Base-by-base conservation (phyloP, 2,113 vertebrate species). In the Mola mola region DNA sequence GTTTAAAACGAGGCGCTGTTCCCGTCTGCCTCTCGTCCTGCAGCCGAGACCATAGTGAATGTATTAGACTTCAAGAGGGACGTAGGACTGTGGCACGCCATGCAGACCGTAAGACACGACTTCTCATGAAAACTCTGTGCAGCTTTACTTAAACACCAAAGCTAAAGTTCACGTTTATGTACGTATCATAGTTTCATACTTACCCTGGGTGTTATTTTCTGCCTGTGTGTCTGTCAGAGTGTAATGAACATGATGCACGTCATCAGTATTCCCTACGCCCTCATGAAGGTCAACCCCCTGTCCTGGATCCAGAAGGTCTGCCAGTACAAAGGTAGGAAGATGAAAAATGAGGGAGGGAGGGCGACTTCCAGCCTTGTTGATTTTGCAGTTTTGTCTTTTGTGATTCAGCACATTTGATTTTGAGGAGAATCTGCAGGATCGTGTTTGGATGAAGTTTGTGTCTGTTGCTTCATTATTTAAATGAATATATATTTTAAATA, bases 261-360 rank as follows among this genome's bases (percentile, higher is more conserved):
- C 77, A 71, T 92, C 78, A 91, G 90, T 29, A 83, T 92, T 17
- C 91, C 91, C 4, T 92, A 92, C 68, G 89, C 90, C 25, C 88
- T 92, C 10, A 92, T 92, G 91, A 92, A 92, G 86, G 89, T 92
- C 72, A 91, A 92, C 78, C 91, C 91, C 9, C 79, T 92, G 40
- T 91, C 91, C 53, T 92, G 91, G 91, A 90, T 92, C 74, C 91
- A 91, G 0, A 92, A 89, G 8, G 88, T 90, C 61, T 90, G 79
- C 64, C 90, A 91, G 72, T 86, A 86, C 76, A 92, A 92, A 92
- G 91, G 91, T 92, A 76, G 37, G 1, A 9, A 2, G 29, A 2
- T 9, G 15, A 8, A 15, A 20, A 3, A 6, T 36, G 33, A 8
- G 12, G 33, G 11, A 11, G 8, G 1, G 12, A 36, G 12, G 6